Conservation (phyloP, 2,113 vertebrate genomes). For the Potamarius usumacintae region DNA sequence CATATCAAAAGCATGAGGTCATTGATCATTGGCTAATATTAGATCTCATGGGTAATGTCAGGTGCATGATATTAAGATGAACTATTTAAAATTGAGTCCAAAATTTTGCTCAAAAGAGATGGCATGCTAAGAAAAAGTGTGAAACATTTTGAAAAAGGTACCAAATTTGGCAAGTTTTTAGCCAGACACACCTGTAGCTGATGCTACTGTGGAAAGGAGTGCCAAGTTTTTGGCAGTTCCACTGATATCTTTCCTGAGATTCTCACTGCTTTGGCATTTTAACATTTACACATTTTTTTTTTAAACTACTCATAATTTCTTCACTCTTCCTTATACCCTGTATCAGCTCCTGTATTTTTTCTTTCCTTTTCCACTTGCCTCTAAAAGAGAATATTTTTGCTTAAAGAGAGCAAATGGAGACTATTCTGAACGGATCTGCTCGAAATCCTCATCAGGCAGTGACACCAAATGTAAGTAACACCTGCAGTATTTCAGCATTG, state of each 20-base stretch:
- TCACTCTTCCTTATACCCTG: not conserved
- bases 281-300: not conserved
- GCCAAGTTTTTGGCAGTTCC: not conserved
- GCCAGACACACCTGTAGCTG: not conserved
- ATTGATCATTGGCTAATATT: not conserved
- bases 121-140: too few relatives aligned
- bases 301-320: not conserved
- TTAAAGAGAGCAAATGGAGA: not conserved
- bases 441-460: not conserved
- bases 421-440: not conserved
- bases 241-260: not conserved
- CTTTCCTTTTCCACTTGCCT: not conserved
- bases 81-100: not conserved
- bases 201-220: not conserved
- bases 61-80: not conserved
- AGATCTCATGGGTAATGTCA: not conserved
- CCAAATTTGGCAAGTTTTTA: not conserved
- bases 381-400: not conserved
- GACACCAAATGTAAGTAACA: not conserved
- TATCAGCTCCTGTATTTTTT: not conserved
- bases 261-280: not conserved
- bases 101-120: not conserved
- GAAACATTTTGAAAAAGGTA: too few relatives aligned
- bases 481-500: not conserved
- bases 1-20: not conserved